A percentile compares a stretch with the other conserved stretches of the same genome.
These are phyloP conservation scores for Mirza zaza DNA, from an alignment of 2,113 vertebrate species.

Conservation along the genomic window DNA sequence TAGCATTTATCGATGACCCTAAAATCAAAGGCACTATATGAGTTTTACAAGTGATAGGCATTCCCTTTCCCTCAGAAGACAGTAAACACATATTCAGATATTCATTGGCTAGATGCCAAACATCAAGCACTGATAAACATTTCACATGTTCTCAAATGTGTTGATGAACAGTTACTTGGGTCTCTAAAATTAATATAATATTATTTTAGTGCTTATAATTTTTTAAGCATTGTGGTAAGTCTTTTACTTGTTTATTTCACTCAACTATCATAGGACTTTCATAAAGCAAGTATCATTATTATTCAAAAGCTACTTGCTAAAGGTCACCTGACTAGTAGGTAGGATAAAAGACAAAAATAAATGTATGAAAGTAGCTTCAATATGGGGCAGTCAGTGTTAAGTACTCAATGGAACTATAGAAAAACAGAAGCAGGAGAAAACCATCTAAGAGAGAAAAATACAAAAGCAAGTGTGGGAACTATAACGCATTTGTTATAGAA, in stretches of 20 bases:
- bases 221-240: background rate
- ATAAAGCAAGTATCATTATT: background rate
- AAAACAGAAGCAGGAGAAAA: background rate
- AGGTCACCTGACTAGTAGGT: background rate
- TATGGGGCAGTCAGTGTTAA: background rate
- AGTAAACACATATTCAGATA: background rate
- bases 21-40: background rate
- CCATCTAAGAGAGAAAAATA: background rate
- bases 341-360: conserved; percentile 13
- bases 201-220: background rate
- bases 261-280: background rate
- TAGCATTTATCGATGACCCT: background rate
- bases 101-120: background rate
- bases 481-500: background rate
- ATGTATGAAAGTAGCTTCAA: background rate
- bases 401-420: background rate
- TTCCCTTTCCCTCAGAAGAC: background rate
- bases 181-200: background rate
- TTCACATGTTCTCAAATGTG: background rate
- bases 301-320: background rate
- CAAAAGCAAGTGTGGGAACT: background rate
- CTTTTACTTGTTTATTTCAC: background rate
- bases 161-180: background rate
- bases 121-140: background rate
- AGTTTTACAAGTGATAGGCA: background rate